Conservation (phyloP, 2,888 invertebrate species). For the Agonopterix heracliana region DNA sequence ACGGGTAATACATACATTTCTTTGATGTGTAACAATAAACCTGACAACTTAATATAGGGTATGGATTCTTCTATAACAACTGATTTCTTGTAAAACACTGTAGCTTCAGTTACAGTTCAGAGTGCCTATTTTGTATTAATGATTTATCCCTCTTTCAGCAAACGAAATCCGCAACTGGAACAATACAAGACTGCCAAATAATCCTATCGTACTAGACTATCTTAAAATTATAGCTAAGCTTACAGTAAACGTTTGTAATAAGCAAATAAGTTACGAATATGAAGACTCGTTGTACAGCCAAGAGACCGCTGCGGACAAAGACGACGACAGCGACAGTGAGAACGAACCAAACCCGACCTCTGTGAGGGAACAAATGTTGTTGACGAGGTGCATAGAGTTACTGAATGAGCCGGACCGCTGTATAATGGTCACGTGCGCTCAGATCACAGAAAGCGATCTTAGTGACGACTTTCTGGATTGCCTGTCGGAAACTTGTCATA, state of each 20-base stretch:
- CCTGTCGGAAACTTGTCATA: slow-evolving; percentile 88
- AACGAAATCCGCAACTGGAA: slow-evolving; percentile 69
- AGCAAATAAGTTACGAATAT: slow-evolving; percentile 59
- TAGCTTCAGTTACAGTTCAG: no score
- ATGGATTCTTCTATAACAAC: no score
- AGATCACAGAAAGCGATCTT: slow-evolving; percentile 70
- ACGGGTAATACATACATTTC: no score
- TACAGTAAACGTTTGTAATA: slow-evolving; percentile 60
- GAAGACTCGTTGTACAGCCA: slow-evolving; percentile 67
- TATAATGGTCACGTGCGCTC: slow-evolving; percentile 57
- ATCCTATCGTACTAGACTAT: slow-evolving; percentile 54
- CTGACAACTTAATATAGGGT: no score
- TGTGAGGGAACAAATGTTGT: slow-evolving; percentile 58
- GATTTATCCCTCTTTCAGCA: slow-evolving; percentile 40
- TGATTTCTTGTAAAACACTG: no score
- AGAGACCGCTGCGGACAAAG: slow-evolving; percentile 66
- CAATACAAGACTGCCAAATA: slow-evolving; percentile 74
- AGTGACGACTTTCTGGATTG: slow-evolving; percentile 77
- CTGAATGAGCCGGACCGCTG: slow-evolving; percentile 77
- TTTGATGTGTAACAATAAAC: no score
- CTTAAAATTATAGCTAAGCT: slow-evolving; percentile 63
- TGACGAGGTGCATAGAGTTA: slow-evolving; percentile 78
- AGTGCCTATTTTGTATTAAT: no score
- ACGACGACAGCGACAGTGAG: slow-evolving; percentile 77
- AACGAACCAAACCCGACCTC: slow-evolving; percentile 66